These are phyloP conservation scores for Dendroctonus valens DNA, from an alignment of 1,140 invertebrate species.

Conservation along the genomic window DNA sequence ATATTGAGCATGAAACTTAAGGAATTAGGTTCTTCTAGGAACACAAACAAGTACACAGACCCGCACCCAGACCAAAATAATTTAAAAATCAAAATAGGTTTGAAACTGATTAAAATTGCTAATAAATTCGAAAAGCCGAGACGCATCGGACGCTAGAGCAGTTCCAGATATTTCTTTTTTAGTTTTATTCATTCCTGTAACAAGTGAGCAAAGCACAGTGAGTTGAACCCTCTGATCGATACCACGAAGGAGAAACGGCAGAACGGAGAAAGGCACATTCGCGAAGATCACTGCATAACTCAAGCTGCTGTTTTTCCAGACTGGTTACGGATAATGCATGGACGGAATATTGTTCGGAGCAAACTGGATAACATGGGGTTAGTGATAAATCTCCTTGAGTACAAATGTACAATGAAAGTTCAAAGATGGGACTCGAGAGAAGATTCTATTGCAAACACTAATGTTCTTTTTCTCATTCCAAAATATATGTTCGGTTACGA, in stretches of 20 bases:
- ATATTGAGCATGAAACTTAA: no score
- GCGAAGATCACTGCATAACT: conserved; percentile 30
- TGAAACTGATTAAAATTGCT: no score
- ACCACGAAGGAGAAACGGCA: conserved; percentile 21
- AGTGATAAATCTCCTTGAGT: no score
- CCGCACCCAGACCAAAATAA: no score
- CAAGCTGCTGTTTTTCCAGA: conserved; percentile 31
- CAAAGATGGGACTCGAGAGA: no score
- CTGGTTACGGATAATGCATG: conserved; percentile 15
- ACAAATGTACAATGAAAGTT: no score
- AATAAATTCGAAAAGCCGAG: neutral
- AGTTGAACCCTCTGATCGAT: conserved; percentile 21
- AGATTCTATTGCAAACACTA: no score
- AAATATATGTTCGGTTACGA: no score
- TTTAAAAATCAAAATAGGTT: no score
- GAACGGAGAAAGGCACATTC: conserved; percentile 22
- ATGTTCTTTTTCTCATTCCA: no score
- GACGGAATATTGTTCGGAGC: no score
- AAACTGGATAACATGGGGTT: no score
- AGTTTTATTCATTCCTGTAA: conserved; percentile 10
- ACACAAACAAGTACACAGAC: neutral
- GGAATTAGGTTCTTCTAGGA: neutral
- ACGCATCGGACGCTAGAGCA: neutral
- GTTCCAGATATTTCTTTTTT: conserved; percentile 3
- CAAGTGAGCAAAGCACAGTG: conserved; percentile 17